phyloP scores from a whole-genome alignment of 2,113 vertebrate species.

The Setophaga coronata region DNA sequence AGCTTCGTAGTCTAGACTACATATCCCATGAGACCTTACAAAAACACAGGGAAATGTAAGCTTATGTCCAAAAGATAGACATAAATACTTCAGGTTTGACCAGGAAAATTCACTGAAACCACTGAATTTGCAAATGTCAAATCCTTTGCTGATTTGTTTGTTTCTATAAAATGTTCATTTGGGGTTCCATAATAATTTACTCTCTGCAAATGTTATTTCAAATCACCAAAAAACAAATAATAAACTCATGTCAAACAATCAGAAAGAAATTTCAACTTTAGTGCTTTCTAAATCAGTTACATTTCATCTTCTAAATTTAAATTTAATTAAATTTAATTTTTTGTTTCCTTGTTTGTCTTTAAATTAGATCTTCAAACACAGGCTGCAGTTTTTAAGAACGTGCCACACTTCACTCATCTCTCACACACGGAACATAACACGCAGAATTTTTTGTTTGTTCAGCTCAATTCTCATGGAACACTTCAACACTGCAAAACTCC shows the following conservation, averaged over 20 bases:
- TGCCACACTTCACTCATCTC: neutral
- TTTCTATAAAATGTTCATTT: neutral
- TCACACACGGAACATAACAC: neutral
- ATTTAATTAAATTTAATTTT: too few relatives aligned
- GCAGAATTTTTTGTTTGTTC: neutral
- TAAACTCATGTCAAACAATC: neutral
- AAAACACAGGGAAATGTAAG: neutral
- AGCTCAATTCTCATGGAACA: neutral
- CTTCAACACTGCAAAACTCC: neutral
- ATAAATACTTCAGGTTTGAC: neutral
- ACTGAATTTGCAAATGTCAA: neutral
- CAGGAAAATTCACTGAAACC: neutral
- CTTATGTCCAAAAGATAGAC: neutral
- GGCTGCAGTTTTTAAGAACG: fast-evolving
- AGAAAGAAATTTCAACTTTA: neutral
- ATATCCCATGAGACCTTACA: neutral
- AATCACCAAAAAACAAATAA: neutral
- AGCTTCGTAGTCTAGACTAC: neutral
- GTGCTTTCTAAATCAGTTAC: neutral
- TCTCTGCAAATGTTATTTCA: neutral
- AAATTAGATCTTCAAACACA: neutral
- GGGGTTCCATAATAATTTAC: neutral
- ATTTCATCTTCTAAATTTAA: neutral
- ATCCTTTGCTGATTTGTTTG: neutral
- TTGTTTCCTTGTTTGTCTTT: too few relatives aligned